Evolutionary conservation across 2,888 invertebrate genomes (phyloP).

Genomic region (Parochlus steinenii): DNA sequence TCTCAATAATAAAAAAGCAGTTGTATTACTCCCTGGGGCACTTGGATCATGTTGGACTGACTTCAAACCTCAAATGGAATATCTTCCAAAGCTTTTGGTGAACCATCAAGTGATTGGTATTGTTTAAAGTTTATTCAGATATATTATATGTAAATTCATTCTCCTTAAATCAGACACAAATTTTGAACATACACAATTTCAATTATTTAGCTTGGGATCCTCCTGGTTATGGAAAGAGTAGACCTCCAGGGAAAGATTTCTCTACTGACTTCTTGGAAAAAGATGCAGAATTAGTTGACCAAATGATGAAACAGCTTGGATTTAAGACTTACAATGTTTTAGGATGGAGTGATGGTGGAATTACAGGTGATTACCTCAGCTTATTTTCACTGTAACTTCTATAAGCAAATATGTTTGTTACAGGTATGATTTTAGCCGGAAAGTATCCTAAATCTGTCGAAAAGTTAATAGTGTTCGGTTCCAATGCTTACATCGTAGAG

Average conservation of each 20-base stretch:
- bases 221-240: conserved; percentile 71
- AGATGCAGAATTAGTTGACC: conserved; percentile 54
- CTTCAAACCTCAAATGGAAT: conserved; percentile 59
- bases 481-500: conserved; percentile 55
- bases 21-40: conserved; percentile 66
- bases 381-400: too few species aligned
- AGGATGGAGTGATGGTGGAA: conserved; percentile 87
- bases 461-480: conserved; percentile 63
- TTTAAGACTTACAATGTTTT: conserved; percentile 54
- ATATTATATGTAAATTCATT: conserved; percentile 42
- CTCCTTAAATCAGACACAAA: too few species aligned
- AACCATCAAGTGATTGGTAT: conserved; percentile 24
- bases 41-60: conserved; percentile 69
- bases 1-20: conserved; percentile 23
- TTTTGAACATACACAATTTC: too few species aligned
- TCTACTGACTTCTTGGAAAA: conserved; percentile 48
- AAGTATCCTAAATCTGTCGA: conserved; percentile 45
- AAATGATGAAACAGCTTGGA: conserved; percentile 65
- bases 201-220: conserved; percentile 86
- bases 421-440: conserved; percentile 58
- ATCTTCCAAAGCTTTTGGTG: conserved; percentile 29
- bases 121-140: too few species aligned
- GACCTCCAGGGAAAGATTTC: conserved; percentile 61
- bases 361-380: too few species aligned
- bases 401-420: too few species aligned